phyloP scores from a whole-genome alignment of 1,140 invertebrate species.

The Drosophila equinoxialis region DNA sequence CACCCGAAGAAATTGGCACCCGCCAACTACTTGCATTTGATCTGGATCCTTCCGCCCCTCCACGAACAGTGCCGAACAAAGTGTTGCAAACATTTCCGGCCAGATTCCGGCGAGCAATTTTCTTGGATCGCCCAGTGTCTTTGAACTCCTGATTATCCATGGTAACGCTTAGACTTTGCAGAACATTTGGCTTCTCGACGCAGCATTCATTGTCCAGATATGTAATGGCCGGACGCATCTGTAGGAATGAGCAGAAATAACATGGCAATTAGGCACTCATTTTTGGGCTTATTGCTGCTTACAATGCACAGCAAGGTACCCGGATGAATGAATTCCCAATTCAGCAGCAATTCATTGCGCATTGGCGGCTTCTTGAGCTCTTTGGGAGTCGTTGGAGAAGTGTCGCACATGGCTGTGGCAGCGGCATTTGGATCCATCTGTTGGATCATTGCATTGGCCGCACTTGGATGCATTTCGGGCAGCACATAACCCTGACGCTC shows the following conservation, averaged over 20 bases:
- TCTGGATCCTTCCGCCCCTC: no score
- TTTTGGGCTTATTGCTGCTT: slow-evolving; percentile 31
- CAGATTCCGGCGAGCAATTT: slow-evolving; percentile 84
- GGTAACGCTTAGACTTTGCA: slow-evolving; percentile 84
- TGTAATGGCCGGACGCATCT: slow-evolving; percentile 87
- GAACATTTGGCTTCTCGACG: slow-evolving; percentile 86
- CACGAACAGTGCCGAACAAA: slow-evolving; percentile 83
- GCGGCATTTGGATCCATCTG: slow-evolving; percentile 64
- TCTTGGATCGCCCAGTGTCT: slow-evolving; percentile 84
- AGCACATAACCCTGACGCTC: slow-evolving; percentile 88
- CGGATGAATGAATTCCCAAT: slow-evolving; percentile 87
- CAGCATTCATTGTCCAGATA: slow-evolving; percentile 86
- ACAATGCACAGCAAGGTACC: slow-evolving; percentile 87
- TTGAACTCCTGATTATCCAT: slow-evolving; percentile 84
- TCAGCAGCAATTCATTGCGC: slow-evolving; percentile 84
- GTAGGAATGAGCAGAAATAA: slow-evolving; percentile 65
- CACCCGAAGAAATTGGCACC: no score
- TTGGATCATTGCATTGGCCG: slow-evolving; percentile 27
- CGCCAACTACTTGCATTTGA: no score
- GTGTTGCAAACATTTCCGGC: slow-evolving; percentile 84
- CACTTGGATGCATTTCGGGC: slow-evolving; percentile 83
- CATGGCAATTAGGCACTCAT: not conserved
- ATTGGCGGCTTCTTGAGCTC: slow-evolving; percentile 82
- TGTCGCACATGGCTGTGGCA: not conserved
- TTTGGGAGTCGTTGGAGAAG: slow-evolving; percentile 43